These are phyloP conservation scores for Callithrix jacchus DNA, from an alignment of 2,113 vertebrate genomes.

Conservation along the genomic window DNA sequence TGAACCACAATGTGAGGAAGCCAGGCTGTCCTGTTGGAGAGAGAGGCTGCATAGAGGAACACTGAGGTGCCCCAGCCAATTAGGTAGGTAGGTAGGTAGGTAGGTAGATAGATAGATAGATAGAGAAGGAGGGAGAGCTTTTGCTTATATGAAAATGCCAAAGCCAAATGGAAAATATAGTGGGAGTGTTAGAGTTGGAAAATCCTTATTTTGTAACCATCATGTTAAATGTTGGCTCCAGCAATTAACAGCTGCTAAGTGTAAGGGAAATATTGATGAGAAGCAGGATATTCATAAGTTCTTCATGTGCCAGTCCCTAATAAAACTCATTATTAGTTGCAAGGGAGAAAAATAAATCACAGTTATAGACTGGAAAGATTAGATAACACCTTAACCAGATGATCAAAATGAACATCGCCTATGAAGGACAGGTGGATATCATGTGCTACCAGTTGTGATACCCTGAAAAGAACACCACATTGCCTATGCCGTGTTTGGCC, in stretches of 20 bases:
- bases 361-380: not conserved
- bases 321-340: not conserved
- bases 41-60: not conserved
- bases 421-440: too few species aligned
- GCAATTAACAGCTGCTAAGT: not conserved
- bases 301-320: not conserved
- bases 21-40: not conserved
- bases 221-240: not conserved
- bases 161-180: not conserved
- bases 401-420: not conserved
- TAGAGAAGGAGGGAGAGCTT: not conserved
- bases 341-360: not conserved
- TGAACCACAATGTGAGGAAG: too few species aligned
- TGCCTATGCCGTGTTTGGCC: not conserved
- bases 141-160: not conserved
- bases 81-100: too few species aligned
- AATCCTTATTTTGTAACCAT: not conserved
- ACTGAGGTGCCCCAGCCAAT: not conserved
- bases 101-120: not conserved
- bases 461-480: not conserved
- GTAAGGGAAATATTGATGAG: not conserved
- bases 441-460: not conserved
- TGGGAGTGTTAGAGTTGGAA: not conserved
- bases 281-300: not conserved
- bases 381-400: not conserved